Percentiles rank a stretch among this genome's conserved stretches.
Evolutionary conservation across 2,888 invertebrate species (phyloP).

Genomic region (Mactromeris polynyma): DNA sequence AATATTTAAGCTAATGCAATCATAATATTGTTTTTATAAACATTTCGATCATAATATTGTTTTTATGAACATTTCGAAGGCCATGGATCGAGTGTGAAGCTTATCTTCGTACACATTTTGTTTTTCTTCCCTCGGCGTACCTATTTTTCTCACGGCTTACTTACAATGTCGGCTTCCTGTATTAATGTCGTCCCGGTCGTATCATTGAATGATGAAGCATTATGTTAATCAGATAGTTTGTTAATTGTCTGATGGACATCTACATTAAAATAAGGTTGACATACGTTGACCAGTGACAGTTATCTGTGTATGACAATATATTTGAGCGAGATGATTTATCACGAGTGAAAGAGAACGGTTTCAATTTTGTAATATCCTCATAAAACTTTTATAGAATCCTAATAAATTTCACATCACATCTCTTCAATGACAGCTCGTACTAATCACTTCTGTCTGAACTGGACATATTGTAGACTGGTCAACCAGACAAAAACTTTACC

Average conservation of each 20-base stretch:
- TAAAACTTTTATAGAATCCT: background rate
- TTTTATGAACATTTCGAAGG: background rate
- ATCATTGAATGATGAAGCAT: slow-evolving; percentile 29
- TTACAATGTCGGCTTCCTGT: background rate
- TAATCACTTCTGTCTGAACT: background rate
- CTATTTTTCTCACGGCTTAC: background rate
- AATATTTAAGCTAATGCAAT: slow-evolving; percentile 6
- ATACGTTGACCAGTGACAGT: slow-evolving; percentile 3
- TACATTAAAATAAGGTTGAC: background rate
- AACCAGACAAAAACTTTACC: background rate
- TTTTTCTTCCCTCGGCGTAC: background rate
- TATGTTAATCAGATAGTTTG: slow-evolving; percentile 3
- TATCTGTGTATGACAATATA: background rate
- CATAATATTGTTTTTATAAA: background rate
- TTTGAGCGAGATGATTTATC: background rate
- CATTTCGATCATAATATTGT: background rate
- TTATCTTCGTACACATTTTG: background rate
- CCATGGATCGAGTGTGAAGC: background rate
- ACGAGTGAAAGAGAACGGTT: background rate
- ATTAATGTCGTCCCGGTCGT: background rate
- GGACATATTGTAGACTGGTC: slow-evolving; percentile 6
- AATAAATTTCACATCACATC: background rate
- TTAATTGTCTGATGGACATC: background rate
- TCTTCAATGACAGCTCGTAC: background rate
- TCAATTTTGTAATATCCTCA: background rate